phyloP scores from a whole-genome alignment of 1,140 invertebrate species.

The Atta texana region DNA sequence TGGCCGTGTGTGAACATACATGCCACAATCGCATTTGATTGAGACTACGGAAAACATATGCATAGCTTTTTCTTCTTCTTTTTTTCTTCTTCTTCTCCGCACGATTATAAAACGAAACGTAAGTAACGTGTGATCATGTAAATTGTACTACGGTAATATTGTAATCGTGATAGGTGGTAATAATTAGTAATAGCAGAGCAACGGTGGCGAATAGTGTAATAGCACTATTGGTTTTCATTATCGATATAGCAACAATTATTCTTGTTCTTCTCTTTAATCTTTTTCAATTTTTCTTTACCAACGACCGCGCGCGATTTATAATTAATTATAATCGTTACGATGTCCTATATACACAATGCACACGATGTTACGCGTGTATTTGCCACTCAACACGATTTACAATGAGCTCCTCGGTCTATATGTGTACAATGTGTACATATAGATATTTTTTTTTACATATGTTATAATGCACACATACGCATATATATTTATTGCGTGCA shows the following conservation, averaged over 20 bases:
- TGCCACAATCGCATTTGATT: constrained; percentile 63
- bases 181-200: constrained; percentile 68
- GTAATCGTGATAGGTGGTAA: constrained; percentile 66
- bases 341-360: constrained; percentile 71
- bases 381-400: constrained; percentile 79
- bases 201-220: constrained; percentile 58
- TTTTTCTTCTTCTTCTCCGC: neutral
- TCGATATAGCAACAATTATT: constrained; percentile 44
- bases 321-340: constrained; percentile 48
- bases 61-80: neutral
- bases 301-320: constrained; percentile 5
- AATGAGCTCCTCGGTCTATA: constrained; percentile 60
- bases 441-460: constrained; percentile 24
- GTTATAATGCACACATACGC: constrained; percentile 15
- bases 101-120: constrained; percentile 70
- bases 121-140: constrained; percentile 65
- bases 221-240: constrained; percentile 65
- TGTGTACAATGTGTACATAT: neutral
- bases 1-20: constrained; percentile 7
- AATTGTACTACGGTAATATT: constrained; percentile 70
- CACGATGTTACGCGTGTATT: constrained; percentile 70
- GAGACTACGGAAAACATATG: constrained; percentile 62
- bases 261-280: neutral
- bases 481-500: constrained; percentile 54
- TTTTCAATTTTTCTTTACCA: neutral